These are phyloP conservation scores for Idaea straminata DNA, from an alignment of 2,888 invertebrate species.

Conservation along the genomic window DNA sequence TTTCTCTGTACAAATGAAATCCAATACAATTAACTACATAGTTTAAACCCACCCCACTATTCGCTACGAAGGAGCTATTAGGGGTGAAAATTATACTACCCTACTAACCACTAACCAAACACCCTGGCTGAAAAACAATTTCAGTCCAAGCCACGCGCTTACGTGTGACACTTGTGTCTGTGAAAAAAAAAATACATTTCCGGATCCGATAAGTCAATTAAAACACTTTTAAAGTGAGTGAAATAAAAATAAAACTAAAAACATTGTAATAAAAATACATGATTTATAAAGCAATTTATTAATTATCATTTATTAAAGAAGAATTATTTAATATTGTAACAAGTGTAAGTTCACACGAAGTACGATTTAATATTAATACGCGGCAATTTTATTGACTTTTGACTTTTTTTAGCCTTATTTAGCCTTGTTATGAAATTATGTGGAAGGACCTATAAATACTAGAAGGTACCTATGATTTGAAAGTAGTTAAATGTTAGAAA, in stretches of 20 bases:
- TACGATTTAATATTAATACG: constrained; percentile 9
- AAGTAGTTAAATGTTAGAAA: not conserved
- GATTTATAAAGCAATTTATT: constrained; percentile 8
- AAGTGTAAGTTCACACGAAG: constrained; percentile 1
- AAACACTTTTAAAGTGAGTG: not conserved
- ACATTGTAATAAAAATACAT: too few relatives aligned
- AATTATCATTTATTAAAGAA: not conserved
- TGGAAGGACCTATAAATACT: not conserved
- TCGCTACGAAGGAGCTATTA: constrained; percentile 18
- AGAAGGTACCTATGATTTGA: not conserved
- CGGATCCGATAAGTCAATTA: not conserved
- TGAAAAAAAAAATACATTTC: constrained; percentile 14
- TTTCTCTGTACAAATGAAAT: too few relatives aligned
- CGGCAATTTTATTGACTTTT: not conserved
- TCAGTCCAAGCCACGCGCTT: constrained; percentile 60
- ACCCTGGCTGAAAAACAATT: constrained; percentile 38
- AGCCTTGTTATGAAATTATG: not conserved
- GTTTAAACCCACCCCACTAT: not conserved
- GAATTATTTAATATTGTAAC: constrained; percentile 5
- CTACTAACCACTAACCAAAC: constrained; percentile 11
- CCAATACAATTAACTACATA: too few relatives aligned
- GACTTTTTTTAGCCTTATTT: not conserved
- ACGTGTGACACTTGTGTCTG: constrained; percentile 46
- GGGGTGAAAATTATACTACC: constrained; percentile 31
- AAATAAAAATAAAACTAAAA: constrained; percentile 10